Base-by-base conservation (phyloP, 2,888 invertebrate genomes). In the Idaea dimidiata region DNA sequence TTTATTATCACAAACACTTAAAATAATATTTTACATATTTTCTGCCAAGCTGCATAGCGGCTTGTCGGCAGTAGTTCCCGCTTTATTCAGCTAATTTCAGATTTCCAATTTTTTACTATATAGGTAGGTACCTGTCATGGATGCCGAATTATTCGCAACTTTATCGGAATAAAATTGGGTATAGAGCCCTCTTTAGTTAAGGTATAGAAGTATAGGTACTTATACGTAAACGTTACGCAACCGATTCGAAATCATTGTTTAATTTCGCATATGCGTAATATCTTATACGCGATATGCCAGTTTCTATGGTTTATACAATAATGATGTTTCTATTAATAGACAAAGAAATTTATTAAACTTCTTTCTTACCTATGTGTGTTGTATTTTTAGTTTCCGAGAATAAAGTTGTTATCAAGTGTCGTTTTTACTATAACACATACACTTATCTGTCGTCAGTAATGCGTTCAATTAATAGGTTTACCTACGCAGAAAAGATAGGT, bases 151-250 rank as follows among this genome's bases (percentile, higher is more conserved):
- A n/a, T n/a, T n/a, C n/a, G n/a, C n/a, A n/a, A n/a, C n/a, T n/a
- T n/a, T n/a, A n/a, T n/a, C n/a, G n/a, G n/a, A n/a, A n/a, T n/a
- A n/a, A n/a, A n/a, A n/a, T n/a, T n/a, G n/a, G n/a, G n/a, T n/a
- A n/a, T n/a, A n/a, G n/a, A n/a, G n/a, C n/a, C n/a, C n/a, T n/a
- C n/a, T n/a, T n/a, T n/a, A n/a, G n/a, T n/a, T n/a, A n/a, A n/a
- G n/a, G n/a, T n/a, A n/a, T n/a, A n/a, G n/a, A n/a, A n/a, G n/a
- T n/a, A n/a, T 63, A 61, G 60, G 61, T 66, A 70, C 68, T 10
- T 43, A 8, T 70, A 17, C 17, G 56, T 56, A 56, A 56, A 56
- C 18, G 67, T 76, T 79, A 72, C 67, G 71, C 70, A 75, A 72
- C 59, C 62, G 61, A 58, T 71, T 65, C 66, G 67, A 66, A 68